Percentiles rank a stretch among this genome's conserved stretches.
Conservation (phyloP, 2,797 vertebrate species). For the Poecilia gillii region DNA sequence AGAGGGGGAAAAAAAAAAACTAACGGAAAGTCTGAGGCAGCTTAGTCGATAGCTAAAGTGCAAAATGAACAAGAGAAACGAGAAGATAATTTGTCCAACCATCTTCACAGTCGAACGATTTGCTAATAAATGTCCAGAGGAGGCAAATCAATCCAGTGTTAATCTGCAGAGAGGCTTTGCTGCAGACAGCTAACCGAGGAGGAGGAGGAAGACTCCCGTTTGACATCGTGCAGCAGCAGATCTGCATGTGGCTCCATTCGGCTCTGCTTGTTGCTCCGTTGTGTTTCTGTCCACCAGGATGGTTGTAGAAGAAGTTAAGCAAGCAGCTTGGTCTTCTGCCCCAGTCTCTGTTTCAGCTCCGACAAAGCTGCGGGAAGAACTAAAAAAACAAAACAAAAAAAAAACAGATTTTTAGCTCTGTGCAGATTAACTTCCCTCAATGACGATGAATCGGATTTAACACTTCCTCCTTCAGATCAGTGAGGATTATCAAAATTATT, state of each 20-base stretch:
- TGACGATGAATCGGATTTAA: too few species aligned
- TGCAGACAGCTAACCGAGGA: slow-evolving; percentile 28
- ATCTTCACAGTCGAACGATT: slow-evolving; percentile 43
- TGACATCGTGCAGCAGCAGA: background rate
- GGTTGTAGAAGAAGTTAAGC: slow-evolving; percentile 43
- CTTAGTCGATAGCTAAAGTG: slow-evolving; percentile 26
- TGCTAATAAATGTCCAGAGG: slow-evolving; percentile 37
- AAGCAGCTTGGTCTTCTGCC: slow-evolving; percentile 22
- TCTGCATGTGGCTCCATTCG: background rate
- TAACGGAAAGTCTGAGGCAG: background rate
- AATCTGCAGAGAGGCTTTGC: slow-evolving; percentile 45
- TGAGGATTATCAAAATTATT: background rate
- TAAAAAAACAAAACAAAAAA: background rate
- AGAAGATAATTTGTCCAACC: slow-evolving; percentile 44
- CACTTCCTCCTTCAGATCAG: background rate
- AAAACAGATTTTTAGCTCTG: background rate
- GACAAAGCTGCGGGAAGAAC: slow-evolving; percentile 44
- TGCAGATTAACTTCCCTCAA: background rate
- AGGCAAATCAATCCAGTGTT: slow-evolving; percentile 55
- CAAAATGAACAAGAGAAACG: slow-evolving; percentile 50
- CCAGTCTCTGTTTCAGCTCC: slow-evolving; percentile 71
- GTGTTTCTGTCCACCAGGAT: background rate
- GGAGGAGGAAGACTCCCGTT: background rate
- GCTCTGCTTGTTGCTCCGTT: background rate
- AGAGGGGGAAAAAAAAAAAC: background rate